Conservation (phyloP, 2,797 vertebrate genomes). For the Oryzias dopingdopingensis region DNA sequence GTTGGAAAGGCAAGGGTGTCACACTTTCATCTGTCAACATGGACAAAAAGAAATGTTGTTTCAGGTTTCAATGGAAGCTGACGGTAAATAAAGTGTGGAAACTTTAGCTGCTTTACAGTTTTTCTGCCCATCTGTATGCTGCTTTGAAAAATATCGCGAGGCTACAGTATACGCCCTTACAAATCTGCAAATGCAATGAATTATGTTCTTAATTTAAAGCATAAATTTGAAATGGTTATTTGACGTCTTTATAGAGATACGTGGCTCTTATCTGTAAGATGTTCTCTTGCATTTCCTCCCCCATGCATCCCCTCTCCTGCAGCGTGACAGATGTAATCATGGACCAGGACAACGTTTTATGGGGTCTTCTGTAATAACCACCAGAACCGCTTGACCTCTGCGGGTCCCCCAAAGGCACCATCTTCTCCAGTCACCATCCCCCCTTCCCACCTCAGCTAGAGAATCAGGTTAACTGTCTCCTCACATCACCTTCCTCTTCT, state of each 20-base stretch:
- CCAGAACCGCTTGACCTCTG: constrained; percentile 69
- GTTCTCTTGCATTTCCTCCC: constrained; percentile 53
- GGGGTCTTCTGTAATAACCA: constrained; percentile 74
- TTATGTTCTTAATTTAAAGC: constrained; percentile 29
- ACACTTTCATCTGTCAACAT: constrained; percentile 60
- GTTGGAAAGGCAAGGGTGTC: constrained; percentile 44
- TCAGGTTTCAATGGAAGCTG: constrained; percentile 48
- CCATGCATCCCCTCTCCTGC: constrained; percentile 45
- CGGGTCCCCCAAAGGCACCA: constrained; percentile 62
- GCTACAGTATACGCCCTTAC: constrained; percentile 15
- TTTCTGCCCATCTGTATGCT: constrained; percentile 21
- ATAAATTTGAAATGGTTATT: constrained; percentile 14
- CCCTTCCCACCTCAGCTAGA: constrained; percentile 36
- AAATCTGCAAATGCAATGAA: constrained; percentile 23
- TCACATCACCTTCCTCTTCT: constrained; percentile 15
- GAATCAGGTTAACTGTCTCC: constrained; percentile 39
- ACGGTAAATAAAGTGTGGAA: constrained; percentile 55
- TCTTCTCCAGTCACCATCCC: constrained; percentile 26
- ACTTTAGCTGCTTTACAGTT: constrained; percentile 26
- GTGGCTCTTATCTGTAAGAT: constrained; percentile 42
- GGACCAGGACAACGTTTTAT: constrained; percentile 71
- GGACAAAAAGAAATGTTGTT: constrained; percentile 59
- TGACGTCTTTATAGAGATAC: constrained; percentile 17
- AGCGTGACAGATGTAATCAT: constrained; percentile 77
- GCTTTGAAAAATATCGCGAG: constrained; percentile 1